These are phyloP conservation scores for Hypanus sabinus DNA, from an alignment of 2,113 vertebrate genomes.

Conservation along the genomic window DNA sequence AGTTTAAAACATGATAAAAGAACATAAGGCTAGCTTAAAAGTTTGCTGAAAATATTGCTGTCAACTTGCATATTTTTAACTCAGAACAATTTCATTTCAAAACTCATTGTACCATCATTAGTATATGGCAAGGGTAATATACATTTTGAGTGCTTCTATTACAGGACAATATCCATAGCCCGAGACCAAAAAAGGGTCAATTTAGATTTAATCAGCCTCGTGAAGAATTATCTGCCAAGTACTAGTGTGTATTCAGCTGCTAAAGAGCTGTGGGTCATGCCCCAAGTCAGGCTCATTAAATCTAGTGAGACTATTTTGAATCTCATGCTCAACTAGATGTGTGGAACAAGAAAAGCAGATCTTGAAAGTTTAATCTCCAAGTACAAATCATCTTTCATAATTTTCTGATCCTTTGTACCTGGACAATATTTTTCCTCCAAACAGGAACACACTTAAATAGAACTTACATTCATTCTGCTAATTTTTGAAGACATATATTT, in stretches of 20 bases:
- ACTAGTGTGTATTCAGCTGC: neutral
- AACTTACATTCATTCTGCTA: no score
- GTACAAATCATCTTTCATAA: neutral
- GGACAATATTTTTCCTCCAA: neutral
- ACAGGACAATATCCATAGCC: no score
- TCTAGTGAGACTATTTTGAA: neutral
- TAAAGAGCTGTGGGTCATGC: neutral
- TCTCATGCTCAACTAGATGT: neutral
- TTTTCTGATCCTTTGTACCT: neutral
- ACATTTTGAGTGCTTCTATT: neutral
- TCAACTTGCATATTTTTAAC: neutral
- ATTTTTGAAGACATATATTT: neutral
- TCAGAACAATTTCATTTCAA: neutral
- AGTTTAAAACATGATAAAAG: neutral
- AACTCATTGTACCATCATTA: neutral
- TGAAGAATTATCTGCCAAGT: neutral
- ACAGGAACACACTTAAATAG: neutral
- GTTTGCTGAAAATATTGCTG: neutral
- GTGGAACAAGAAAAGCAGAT: no score
- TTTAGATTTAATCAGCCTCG: neutral
- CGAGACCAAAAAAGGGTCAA: no score
- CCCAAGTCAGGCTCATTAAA: neutral
- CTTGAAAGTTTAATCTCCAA: neutral
- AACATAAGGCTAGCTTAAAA: neutral
- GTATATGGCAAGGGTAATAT: neutral